Evolutionary conservation across 2,113 vertebrate genomes (phyloP), one percentile per base, ranked within the genome.

Genomic region (Oophaga pumilio): DNA sequence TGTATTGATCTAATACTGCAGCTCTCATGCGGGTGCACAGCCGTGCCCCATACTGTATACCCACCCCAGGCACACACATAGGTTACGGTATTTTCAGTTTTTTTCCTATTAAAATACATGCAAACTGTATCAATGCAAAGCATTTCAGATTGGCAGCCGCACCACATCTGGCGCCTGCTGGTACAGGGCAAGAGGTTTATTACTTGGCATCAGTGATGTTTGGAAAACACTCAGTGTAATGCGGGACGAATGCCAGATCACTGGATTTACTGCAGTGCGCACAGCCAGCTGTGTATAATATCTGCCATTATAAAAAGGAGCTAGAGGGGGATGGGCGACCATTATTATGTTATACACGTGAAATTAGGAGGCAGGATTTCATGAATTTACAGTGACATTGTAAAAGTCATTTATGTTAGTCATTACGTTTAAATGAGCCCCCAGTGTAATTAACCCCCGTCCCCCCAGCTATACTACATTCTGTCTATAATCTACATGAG

Each of bases 131-230:
- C 22, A 74, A 20, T 49, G 71, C 71, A 50, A 22, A 50, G 69
- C 15, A 20, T 74, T 74, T 50, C 4, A 6, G 71, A 74, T 50
- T 74, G 71, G 71, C 71, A 74, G 71, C 71, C 50, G 33, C 33
- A 74, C 9, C 71, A 74, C 71, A 74, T 74, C 71, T 74, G 71
- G 71, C 71, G 71, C 71, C 71, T 74, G 71, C 71, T 74, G 43
- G 71, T 49, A 74, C 71, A 74, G 71, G 71, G 71, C 71, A 74
- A 74, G 71, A 50, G 71, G 71, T 74, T 74, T 74, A 74, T 49
- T 20, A 74, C 43, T 74, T 74, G 71, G 71, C 71, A 74, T 11
- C 4, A 18, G 71, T 18, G 71, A 50, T 74, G 69, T 74, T 74
- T 74, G 49, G 43, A 50, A 50, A 74, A 74, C 43, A 74, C 69